A percentile compares a stretch with the other conserved stretches of the same genome.
Conservation (phyloP, 2,888 invertebrate species). For the Linnaemya tessellans region DNA sequence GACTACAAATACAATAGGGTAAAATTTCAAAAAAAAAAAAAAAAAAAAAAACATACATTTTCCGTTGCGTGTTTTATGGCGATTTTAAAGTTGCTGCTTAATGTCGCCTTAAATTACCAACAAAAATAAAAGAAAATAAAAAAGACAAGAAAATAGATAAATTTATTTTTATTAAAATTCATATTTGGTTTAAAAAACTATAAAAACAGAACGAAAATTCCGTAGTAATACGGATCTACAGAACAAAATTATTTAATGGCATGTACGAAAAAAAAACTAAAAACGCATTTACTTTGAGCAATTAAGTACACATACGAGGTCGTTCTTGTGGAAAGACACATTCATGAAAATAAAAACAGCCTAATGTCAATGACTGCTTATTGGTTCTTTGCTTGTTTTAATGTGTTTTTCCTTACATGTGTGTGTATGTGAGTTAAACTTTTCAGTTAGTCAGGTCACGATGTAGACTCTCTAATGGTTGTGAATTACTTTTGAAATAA, state of each 20-base stretch:
- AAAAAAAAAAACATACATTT: slow-evolving; percentile 16
- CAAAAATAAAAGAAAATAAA: slow-evolving; percentile 46
- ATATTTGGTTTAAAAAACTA: neutral
- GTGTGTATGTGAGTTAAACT: neutral
- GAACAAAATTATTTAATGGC: slow-evolving; percentile 35
- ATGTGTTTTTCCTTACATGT: neutral
- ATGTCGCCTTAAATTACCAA: slow-evolving; percentile 68
- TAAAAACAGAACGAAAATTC: neutral
- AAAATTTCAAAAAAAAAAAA: neutral
- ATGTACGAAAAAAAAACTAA: neutral
- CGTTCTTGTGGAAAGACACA: slow-evolving; percentile 8
- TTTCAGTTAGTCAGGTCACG: slow-evolving; percentile 64
- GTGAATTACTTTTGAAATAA: slow-evolving; percentile 63
- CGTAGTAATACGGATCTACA: neutral
- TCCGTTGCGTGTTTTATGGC: slow-evolving; percentile 67
- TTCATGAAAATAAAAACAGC: slow-evolving; percentile 9
- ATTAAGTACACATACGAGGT: neutral
- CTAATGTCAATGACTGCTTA: slow-evolving; percentile 63
- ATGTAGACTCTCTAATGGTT: slow-evolving; percentile 54
- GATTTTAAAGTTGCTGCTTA: slow-evolving; percentile 66
- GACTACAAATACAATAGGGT: slow-evolving; percentile 8
- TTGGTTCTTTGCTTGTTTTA: slow-evolving; percentile 20
- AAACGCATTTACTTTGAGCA: neutral
- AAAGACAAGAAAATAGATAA: slow-evolving; percentile 27
- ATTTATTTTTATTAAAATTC: neutral